Conservation (phyloP, 2,888 invertebrate genomes). For the Ischnura elegans region DNA sequence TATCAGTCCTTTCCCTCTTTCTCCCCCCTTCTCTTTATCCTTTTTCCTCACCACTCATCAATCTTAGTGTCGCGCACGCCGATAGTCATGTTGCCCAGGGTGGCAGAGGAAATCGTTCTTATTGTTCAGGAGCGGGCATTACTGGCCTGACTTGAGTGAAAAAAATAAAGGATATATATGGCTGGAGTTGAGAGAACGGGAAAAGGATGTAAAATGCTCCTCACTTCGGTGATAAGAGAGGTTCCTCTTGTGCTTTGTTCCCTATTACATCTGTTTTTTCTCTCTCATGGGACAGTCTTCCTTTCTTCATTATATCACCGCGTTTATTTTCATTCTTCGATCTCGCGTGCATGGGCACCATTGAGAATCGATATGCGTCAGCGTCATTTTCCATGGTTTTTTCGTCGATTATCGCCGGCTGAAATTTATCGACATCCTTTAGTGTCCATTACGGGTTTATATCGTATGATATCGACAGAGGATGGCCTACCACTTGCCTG, state of each 20-base stretch:
- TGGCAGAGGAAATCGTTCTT: conserved; percentile 7
- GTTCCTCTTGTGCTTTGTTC: too few species aligned
- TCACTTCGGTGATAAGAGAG: neutral
- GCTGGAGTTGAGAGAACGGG: neutral
- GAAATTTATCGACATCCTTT: too few species aligned
- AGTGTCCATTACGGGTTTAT: too few species aligned
- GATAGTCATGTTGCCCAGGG: conserved; percentile 31
- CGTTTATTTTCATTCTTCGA: neutral
- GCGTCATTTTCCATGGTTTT: too few species aligned
- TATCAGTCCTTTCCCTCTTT: neutral
- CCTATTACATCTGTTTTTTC: neutral
- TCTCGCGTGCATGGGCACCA: neutral
- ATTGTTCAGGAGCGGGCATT: conserved; percentile 9
- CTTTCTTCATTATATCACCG: neutral
- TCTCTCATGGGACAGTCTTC: neutral
- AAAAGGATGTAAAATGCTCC: neutral
- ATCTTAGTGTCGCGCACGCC: conserved; percentile 26
- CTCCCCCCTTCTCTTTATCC: neutral
- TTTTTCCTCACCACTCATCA: neutral
- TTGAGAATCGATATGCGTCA: too few species aligned
- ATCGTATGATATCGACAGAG: too few species aligned
- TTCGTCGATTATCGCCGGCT: too few species aligned
- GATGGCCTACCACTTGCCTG: too few species aligned
- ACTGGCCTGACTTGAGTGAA: neutral
- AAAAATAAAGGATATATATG: neutral